Conservation (phyloP, 2,797 vertebrate genomes). For the Hydrolagus colliei region DNA sequence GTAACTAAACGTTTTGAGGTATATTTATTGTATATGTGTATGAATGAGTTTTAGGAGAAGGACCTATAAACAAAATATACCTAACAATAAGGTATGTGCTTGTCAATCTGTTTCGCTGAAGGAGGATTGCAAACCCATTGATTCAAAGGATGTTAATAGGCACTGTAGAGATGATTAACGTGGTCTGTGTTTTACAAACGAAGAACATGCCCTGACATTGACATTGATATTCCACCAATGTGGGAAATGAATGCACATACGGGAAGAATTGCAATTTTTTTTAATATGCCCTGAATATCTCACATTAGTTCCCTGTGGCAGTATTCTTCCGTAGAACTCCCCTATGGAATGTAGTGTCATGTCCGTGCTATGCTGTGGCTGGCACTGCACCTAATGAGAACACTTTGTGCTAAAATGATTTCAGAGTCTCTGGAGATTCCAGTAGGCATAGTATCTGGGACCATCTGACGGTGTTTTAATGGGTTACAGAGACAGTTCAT, state of each 20-base stretch:
- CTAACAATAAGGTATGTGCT: no score
- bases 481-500: background rate
- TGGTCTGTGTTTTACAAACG: no score
- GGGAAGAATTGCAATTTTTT: background rate
- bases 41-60: no score
- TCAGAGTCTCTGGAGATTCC: background rate
- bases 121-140: no score
- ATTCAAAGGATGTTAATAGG: no score
- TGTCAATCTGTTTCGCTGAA: no score
- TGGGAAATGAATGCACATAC: background rate
- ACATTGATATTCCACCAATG: background rate
- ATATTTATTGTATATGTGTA: no score
- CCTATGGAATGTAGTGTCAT: background rate
- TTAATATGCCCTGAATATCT: no score
- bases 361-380: background rate
- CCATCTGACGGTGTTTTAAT: background rate
- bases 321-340: background rate
- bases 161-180: no score
- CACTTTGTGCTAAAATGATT: background rate
- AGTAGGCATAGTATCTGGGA: background rate
- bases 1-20: no score
- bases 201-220: no score
- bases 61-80: no score
- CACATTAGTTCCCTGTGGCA: background rate
- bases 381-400: background rate